Percentiles rank a stretch among this genome's conserved stretches.
These are phyloP conservation scores for Empis stercorea DNA, from an alignment of 2,888 invertebrate genomes.

Conservation along the genomic window DNA sequence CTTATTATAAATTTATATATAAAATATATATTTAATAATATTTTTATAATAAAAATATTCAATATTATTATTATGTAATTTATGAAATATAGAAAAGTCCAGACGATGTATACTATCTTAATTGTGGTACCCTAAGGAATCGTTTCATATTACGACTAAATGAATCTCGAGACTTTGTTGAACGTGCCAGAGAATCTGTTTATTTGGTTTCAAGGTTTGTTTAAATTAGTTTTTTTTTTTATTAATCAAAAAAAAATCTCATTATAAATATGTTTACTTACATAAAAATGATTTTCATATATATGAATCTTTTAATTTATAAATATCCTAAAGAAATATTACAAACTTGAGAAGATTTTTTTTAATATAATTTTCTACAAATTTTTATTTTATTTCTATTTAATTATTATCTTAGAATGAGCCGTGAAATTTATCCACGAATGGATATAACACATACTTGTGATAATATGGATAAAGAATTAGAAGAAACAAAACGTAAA, in stretches of 20 bases:
- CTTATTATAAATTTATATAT: too few relatives aligned
- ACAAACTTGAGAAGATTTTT: too few relatives aligned
- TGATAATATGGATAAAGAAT: constrained; percentile 30
- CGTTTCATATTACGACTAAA: constrained; percentile 35
- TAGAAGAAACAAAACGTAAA: constrained; percentile 33
- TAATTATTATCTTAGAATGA: constrained; percentile 32
- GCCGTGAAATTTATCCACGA: constrained; percentile 33
- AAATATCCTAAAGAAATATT: too few relatives aligned
- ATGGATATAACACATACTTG: constrained; percentile 30
- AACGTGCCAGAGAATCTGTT: constrained; percentile 34
- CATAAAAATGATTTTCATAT: too few relatives aligned
- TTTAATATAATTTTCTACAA: too few relatives aligned
- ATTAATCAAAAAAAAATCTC: neutral
- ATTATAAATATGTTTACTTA: too few relatives aligned
- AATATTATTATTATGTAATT: constrained; percentile 6
- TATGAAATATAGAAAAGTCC: constrained; percentile 27
- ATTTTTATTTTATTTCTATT: too few relatives aligned
- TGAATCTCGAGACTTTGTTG: constrained; percentile 34
- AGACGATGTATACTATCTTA: constrained; percentile 33
- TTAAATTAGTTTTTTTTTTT: neutral
- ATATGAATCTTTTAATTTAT: too few relatives aligned
- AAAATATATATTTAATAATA: neutral
- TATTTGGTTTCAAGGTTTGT: constrained; percentile 29
- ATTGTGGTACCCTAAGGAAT: constrained; percentile 35
- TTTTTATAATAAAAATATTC: neutral